phyloP scores from a whole-genome alignment of 2,888 invertebrate species.

The Diplolepis rosae region DNA sequence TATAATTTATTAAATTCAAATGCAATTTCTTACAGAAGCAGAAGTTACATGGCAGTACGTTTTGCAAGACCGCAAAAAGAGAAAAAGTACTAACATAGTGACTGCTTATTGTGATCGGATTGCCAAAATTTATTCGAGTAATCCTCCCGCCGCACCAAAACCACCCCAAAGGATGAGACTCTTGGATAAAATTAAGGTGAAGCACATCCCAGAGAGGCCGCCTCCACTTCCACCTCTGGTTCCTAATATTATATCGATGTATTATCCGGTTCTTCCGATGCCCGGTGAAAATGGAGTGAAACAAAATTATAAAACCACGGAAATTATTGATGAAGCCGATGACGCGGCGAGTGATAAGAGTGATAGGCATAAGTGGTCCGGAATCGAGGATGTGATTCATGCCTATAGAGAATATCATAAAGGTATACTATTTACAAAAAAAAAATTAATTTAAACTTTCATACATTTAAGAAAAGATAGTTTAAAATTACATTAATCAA shows the following conservation, averaged over 20 bases:
- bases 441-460: neutral
- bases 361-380: constrained; percentile 65
- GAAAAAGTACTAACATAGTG: constrained; percentile 75
- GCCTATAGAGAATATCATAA: constrained; percentile 69
- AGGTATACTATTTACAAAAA: constrained; percentile 55
- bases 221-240: constrained; percentile 64
- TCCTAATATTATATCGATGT: constrained; percentile 59
- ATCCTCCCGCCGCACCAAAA: constrained; percentile 64
- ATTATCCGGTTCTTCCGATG: constrained; percentile 61
- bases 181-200: constrained; percentile 63
- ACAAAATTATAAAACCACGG: constrained; percentile 60
- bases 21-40: constrained; percentile 74
- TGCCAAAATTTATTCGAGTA: constrained; percentile 65
- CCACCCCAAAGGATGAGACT: constrained; percentile 66
- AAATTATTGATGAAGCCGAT: constrained; percentile 54
- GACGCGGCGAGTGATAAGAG: constrained; percentile 38
- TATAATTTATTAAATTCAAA: too few relatives aligned
- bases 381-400: constrained; percentile 68
- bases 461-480: too few relatives aligned
- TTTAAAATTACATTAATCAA: too few relatives aligned
- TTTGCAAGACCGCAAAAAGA: constrained; percentile 78
- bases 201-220: constrained; percentile 59
- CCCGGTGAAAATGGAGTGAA: constrained; percentile 67
- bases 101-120: constrained; percentile 74
- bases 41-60: constrained; percentile 81